A percentile compares a stretch with the other conserved stretches of the same genome.
Evolutionary conservation across 2,113 vertebrate genomes (phyloP).

Genomic region (Brachypodius melanocephalos): DNA sequence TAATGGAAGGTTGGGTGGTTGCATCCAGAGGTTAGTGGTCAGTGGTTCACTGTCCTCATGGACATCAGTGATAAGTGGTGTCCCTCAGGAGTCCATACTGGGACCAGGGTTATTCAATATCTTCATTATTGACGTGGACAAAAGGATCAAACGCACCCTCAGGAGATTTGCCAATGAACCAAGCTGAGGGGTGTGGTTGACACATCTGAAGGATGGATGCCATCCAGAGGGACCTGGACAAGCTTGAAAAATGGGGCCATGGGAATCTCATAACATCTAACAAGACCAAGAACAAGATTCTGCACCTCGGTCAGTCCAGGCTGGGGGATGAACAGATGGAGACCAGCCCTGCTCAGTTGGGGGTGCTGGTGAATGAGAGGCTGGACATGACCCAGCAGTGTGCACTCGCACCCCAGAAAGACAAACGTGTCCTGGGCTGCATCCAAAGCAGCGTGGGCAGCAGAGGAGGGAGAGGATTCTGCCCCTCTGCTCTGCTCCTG

Average conservation of each 20-base stretch:
- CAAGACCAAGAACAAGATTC: not conserved
- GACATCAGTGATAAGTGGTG: not conserved
- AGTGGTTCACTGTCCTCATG: not conserved
- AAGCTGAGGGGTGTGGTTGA: not conserved
- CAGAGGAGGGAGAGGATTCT: not conserved
- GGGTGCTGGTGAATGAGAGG: not conserved
- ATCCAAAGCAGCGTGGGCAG: not conserved
- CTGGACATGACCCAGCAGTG: not conserved
- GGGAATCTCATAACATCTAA: not conserved
- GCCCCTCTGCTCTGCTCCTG: not conserved
- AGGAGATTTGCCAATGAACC: not conserved
- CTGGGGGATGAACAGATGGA: not conserved
- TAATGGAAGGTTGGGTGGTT: not conserved
- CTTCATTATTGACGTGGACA: not conserved
- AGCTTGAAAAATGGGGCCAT: accelerated
- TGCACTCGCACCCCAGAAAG: not conserved
- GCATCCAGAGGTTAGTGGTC: not conserved
- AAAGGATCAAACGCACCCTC: not conserved
- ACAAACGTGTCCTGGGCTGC: not conserved
- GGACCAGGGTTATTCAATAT: not conserved
- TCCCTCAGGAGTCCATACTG: not conserved
- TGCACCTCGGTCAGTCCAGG: not conserved
- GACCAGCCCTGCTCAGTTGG: not conserved
- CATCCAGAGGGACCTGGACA: not conserved
- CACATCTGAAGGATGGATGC: not conserved